Conservation (phyloP, 2,888 invertebrate species). For the Brachypalpus laphriformis region DNA sequence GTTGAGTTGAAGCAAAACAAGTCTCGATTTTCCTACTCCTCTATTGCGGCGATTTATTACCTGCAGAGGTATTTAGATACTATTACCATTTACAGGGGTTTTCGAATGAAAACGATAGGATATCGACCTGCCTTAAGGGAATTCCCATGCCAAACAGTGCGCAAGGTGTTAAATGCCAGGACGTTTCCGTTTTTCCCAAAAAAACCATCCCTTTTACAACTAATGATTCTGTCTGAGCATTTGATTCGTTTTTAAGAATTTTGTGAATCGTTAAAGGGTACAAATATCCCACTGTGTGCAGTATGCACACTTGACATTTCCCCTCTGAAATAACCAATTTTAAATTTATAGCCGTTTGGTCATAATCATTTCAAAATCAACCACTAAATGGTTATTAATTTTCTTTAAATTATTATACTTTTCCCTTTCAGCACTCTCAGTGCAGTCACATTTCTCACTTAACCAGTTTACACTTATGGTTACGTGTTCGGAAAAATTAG, state of each 20-base stretch:
- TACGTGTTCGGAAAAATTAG: background rate
- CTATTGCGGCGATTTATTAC: constrained; percentile 42
- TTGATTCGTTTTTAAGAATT: background rate
- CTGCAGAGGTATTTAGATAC: constrained; percentile 37
- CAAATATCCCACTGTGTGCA: too few species aligned
- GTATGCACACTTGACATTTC: too few species aligned
- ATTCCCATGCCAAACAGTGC: background rate
- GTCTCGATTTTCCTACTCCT: constrained; percentile 36
- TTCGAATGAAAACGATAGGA: background rate
- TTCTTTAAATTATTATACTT: background rate
- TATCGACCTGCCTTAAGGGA: background rate
- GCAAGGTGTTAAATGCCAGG: background rate
- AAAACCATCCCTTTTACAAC: background rate
- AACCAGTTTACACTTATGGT: background rate
- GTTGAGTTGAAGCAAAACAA: constrained; percentile 16
- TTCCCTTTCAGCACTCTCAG: background rate
- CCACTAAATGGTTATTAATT: background rate
- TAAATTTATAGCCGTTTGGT: background rate
- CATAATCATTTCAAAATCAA: background rate
- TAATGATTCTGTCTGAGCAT: background rate
- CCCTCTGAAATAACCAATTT: too few species aligned
- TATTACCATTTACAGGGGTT: constrained; percentile 4
- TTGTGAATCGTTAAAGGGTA: too few species aligned
- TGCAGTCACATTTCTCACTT: background rate
- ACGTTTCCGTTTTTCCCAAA: background rate